Percentiles rank a stretch among this genome's conserved stretches.
Conservation (phyloP, 2,888 invertebrate species). For the Orthonevra nobilis region DNA sequence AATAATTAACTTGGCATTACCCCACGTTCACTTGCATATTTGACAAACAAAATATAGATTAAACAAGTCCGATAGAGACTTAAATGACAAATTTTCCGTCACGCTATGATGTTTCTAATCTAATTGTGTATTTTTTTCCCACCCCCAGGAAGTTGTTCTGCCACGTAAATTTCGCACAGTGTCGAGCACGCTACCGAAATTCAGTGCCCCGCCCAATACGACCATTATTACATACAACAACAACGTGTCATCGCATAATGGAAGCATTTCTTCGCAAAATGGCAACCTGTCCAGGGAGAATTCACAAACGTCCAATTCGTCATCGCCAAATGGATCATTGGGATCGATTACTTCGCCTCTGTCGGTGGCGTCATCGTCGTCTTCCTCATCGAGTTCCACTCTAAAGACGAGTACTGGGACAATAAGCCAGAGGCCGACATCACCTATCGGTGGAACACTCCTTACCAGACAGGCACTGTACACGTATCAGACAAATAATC, state of each 20-base stretch:
- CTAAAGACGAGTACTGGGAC: conserved; percentile 76
- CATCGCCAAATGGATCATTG: conserved; percentile 76
- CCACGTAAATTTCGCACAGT: conserved; percentile 91
- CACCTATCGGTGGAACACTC: conserved; percentile 80
- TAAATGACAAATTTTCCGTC: conserved; percentile 36
- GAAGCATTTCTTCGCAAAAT: conserved; percentile 57
- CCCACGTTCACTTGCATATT: too few species aligned
- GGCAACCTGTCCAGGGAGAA: conserved; percentile 75
- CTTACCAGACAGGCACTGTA: conserved; percentile 84
- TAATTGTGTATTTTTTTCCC: conserved; percentile 48
- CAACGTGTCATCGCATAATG: conserved; percentile 58
- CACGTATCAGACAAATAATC: conserved; percentile 93
- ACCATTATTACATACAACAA: conserved; percentile 76
- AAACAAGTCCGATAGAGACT: conserved; percentile 1
- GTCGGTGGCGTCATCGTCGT: conserved; percentile 65
- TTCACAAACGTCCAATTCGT: conserved; percentile 76
- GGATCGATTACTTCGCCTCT: conserved; percentile 73
- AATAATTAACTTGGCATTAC: too few species aligned
- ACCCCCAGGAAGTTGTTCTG: conserved; percentile 86
- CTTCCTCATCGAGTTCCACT: conserved; percentile 74
- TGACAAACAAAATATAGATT: too few species aligned
- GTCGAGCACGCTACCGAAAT: conserved; percentile 81
- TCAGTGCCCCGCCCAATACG: conserved; percentile 77
- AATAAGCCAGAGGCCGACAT: conserved; percentile 60
- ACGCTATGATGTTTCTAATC: conserved; percentile 43